A percentile compares a stretch with the other conserved stretches of the same genome.
Conservation (phyloP, 2,113 vertebrate species). For the Centropristis striata region DNA sequence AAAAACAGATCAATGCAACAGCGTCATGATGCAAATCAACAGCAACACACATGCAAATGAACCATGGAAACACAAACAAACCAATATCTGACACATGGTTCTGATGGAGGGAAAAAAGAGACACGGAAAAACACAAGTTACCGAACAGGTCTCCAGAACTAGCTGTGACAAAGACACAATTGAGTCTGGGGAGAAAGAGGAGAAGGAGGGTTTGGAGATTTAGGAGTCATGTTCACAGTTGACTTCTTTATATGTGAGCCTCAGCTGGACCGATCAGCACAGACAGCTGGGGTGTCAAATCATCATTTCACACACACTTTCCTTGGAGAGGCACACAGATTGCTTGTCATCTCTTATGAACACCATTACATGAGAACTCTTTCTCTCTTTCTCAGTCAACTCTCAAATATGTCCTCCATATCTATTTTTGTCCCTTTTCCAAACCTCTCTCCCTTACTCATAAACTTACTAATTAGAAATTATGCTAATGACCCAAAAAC, state of each 20-base stretch:
- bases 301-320: conserved; percentile 36
- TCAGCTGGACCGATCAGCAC: conserved; percentile 47
- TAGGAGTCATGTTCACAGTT: conserved; percentile 31
- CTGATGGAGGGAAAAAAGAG: conserved; percentile 9
- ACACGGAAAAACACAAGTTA: conserved; percentile 72
- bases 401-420: not conserved
- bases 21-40: conserved; percentile 48
- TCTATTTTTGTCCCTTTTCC: conserved; percentile 52
- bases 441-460: conserved; percentile 27
- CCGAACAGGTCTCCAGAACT: conserved; percentile 85
- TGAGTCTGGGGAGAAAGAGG: conserved; percentile 81
- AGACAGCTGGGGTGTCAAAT: conserved; percentile 49
- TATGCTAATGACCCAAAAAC: conserved; percentile 71
- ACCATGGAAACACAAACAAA: conserved; percentile 44
- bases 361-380: conserved; percentile 10
- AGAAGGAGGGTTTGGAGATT: conserved; percentile 45
- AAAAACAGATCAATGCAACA: not conserved
- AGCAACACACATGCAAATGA: conserved; percentile 68
- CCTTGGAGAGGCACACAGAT: conserved; percentile 19
- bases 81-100: conserved; percentile 50
- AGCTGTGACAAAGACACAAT: conserved; percentile 87
- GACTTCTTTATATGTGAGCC: conserved; percentile 13
- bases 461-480: conserved; percentile 70
- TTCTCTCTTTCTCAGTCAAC: conserved; percentile 8
- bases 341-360: not conserved